phyloP scores from a whole-genome alignment of 2,113 vertebrate species.

The Chinchilla lanigera region DNA sequence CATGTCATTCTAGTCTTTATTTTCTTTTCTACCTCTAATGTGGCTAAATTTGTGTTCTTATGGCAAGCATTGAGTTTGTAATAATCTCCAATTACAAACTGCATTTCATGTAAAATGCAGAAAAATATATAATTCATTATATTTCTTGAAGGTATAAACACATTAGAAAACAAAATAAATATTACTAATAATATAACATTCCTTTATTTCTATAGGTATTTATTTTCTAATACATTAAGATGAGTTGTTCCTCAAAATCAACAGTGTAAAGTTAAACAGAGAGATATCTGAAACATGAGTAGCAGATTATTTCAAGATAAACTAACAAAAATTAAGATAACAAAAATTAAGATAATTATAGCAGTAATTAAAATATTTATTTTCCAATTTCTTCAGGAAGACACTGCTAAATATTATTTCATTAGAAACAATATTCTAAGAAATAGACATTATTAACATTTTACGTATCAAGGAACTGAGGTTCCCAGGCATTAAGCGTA shows the following conservation, averaged over 20 bases:
- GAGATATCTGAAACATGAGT: not conserved
- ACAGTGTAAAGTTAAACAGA: not conserved
- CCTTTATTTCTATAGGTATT: not conserved
- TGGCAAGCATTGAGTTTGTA: not conserved
- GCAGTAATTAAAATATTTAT: constrained; percentile 14
- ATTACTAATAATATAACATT: not conserved
- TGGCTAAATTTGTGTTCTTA: not conserved
- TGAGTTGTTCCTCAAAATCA: not conserved
- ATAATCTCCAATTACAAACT: not conserved
- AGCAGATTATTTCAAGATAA: not conserved
- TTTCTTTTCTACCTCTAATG: not conserved
- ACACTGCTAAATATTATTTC: not conserved
- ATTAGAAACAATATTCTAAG: not conserved
- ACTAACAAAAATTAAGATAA: not conserved
- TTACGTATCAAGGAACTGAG: not conserved
- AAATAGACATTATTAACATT: not conserved
- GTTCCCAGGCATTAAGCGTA: not conserved
- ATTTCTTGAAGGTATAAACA: constrained; percentile 10
- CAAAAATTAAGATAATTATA: not conserved
- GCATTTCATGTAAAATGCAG: not conserved
- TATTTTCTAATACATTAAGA: not conserved
- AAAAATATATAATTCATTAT: not conserved
- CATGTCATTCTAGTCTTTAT: not conserved
- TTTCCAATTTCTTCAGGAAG: not conserved
- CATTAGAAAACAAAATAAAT: not conserved